These are phyloP conservation scores for Triplophysa bombifrons DNA, from an alignment of 2,797 vertebrate genomes.

Conservation along the genomic window DNA sequence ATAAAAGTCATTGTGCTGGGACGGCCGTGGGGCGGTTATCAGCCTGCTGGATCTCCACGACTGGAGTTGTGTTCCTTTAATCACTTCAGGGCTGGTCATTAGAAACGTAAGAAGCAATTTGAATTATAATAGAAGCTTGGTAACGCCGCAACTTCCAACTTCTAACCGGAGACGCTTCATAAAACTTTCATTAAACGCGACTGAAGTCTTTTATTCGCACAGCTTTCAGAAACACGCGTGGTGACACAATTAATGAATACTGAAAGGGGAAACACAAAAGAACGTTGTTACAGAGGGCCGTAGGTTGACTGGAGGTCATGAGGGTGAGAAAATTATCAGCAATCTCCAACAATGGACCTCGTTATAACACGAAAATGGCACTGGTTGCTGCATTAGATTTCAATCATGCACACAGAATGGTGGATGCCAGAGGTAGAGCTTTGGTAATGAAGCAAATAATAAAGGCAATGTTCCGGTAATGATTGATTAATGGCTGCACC, in stretches of 20 bases:
- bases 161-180: background rate
- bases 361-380: conserved; percentile 16
- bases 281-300: conserved; percentile 14
- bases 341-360: conserved; percentile 23
- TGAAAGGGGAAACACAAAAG: conserved; percentile 18
- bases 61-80: conserved; percentile 18
- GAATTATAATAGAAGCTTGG: conserved; percentile 12
- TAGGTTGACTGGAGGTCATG: conserved; percentile 2
- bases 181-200: conserved; percentile 15
- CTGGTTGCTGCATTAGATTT: conserved; percentile 21
- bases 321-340: conserved; percentile 31
- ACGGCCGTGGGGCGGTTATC: conserved; percentile 10
- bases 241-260: conserved; percentile 31
- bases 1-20: conserved; percentile 36
- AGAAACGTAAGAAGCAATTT: conserved; percentile 13
- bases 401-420: conserved; percentile 40
- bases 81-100: conserved; percentile 19
- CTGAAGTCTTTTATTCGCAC: conserved; percentile 11
- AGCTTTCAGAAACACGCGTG: conserved; percentile 6
- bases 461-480: conserved; percentile 49
- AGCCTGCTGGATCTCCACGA: conserved; percentile 3
- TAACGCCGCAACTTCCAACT: background rate
- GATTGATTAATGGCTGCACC: conserved; percentile 53
- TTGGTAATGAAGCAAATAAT: conserved; percentile 51
- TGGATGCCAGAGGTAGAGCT: conserved; percentile 41